Conservation (phyloP, 1,140 invertebrate species). For the Pogonognathellus flavescens region DNA sequence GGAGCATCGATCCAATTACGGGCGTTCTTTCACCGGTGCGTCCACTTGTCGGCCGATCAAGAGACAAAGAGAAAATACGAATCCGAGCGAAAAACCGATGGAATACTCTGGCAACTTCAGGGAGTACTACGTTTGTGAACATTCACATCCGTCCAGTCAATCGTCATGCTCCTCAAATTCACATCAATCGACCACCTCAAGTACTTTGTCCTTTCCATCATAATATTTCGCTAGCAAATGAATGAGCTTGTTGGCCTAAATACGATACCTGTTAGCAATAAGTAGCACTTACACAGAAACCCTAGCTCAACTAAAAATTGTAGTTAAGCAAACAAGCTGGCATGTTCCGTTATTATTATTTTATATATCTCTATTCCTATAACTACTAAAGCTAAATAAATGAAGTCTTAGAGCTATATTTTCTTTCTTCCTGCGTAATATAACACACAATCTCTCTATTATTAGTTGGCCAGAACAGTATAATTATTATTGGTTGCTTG, state of each 20-base stretch:
- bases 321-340: too few species aligned
- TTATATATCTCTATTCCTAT: too few species aligned
- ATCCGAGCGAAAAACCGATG: conserved; percentile 66
- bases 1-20: conserved; percentile 80
- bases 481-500: too few species aligned
- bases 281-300: too few species aligned
- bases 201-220: conserved; percentile 49
- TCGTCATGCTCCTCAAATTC: conserved; percentile 86
- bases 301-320: too few species aligned
- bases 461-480: too few species aligned
- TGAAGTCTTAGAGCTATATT: too few species aligned
- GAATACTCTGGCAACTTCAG: conserved; percentile 70
- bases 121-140: conserved; percentile 80
- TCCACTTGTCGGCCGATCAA: conserved; percentile 78
- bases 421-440: too few species aligned
- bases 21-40: conserved; percentile 89
- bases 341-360: too few species aligned
- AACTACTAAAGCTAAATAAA: too few species aligned
- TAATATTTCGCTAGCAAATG: background rate
- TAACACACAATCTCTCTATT: too few species aligned
- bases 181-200: conserved; percentile 72
- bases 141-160: conserved; percentile 89
- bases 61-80: conserved; percentile 69
- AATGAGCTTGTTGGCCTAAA: conserved; percentile 25
- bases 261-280: background rate